Percentiles rank a stretch among this genome's conserved stretches.
These are phyloP conservation scores for Julus scandinavius DNA, from an alignment of 2,888 invertebrate genomes.

Conservation along the genomic window DNA sequence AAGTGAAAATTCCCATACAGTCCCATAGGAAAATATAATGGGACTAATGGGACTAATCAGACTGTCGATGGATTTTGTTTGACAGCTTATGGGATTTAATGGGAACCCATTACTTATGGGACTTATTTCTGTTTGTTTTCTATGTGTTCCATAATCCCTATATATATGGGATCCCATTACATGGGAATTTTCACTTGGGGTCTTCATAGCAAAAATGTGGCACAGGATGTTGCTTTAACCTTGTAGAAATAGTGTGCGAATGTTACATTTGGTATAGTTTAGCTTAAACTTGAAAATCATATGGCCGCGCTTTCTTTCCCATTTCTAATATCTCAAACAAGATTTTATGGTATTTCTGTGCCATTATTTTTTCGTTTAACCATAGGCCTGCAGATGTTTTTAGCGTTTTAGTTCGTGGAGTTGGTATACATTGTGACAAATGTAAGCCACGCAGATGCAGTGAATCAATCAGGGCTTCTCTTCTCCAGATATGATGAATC, in stretches of 20 bases:
- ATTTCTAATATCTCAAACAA: background rate
- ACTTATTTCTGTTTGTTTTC: too few species aligned
- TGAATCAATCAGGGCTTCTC: background rate
- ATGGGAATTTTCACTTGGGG: too few species aligned
- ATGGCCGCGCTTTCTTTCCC: background rate
- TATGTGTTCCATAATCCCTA: too few species aligned
- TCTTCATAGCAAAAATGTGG: background rate
- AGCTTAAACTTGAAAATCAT: too few species aligned
- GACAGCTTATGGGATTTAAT: too few species aligned
- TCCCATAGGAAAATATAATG: too few species aligned
- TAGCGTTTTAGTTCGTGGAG: background rate
- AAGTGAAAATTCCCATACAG: too few species aligned
- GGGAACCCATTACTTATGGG: too few species aligned
- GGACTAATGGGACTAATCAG: too few species aligned
- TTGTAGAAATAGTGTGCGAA: background rate
- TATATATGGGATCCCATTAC: too few species aligned
- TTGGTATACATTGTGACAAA: background rate
- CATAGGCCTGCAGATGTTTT: background rate
- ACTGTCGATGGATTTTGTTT: too few species aligned
- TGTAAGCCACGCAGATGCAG: background rate
- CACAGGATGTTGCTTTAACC: background rate
- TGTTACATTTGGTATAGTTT: background rate
- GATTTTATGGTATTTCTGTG: background rate
- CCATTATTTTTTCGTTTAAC: background rate
- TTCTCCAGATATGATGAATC: background rate